phyloP scores from a whole-genome alignment of 2,797 vertebrate genomes.

The Rallus crepitans region DNA sequence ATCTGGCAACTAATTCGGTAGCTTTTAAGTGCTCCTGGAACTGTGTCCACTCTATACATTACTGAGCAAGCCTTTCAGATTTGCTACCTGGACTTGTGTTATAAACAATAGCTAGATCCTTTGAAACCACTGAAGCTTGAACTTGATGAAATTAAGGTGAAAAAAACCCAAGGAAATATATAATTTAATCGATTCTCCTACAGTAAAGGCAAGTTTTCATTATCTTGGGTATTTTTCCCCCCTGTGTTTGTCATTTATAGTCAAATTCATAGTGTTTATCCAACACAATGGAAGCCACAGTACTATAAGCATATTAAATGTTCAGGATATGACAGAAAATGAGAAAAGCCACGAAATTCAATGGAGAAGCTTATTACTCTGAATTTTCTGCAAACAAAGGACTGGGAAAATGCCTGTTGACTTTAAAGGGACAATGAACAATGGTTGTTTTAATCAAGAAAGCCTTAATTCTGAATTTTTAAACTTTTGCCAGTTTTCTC shows the following conservation, averaged over 20 bases:
- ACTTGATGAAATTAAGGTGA: slow-evolving; percentile 21
- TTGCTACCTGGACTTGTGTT: neutral
- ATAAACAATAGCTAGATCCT: neutral
- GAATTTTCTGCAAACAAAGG: neutral
- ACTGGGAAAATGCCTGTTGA: neutral
- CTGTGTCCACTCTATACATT: neutral
- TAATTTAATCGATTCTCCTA: slow-evolving; percentile 36
- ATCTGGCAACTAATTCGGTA: neutral
- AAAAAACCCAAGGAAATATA: neutral
- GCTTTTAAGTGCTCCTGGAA: neutral
- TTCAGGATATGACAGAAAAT: slow-evolving; percentile 20
- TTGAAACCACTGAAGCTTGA: slow-evolving; percentile 17
- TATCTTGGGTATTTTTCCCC: neutral
- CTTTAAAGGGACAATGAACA: neutral
- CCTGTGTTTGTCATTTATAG: slow-evolving; percentile 19
- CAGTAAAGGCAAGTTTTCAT: slow-evolving; percentile 24
- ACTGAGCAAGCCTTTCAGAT: neutral
- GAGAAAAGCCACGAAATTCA: neutral
- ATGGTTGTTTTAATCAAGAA: neutral
- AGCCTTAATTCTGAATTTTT: neutral
- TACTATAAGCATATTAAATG: neutral
- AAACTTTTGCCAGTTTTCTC: neutral
- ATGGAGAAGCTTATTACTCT: neutral
- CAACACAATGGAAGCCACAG: neutral
- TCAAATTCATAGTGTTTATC: slow-evolving; percentile 6